Base-by-base conservation (phyloP, 1,140 invertebrate species). In the Oryctes rhinoceros region DNA sequence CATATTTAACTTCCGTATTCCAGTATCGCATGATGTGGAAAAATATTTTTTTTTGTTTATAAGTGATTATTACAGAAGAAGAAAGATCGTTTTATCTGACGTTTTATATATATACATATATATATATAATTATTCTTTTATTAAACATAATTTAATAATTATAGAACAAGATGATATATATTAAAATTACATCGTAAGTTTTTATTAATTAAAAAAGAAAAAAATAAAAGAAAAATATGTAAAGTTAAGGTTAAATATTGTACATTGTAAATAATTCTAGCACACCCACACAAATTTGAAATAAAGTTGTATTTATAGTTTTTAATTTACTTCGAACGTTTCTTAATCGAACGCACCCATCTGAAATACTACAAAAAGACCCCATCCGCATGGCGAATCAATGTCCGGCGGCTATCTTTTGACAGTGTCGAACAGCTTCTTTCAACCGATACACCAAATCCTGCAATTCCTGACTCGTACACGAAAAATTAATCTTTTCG, bases 371-470 rank as follows among this genome's bases (percentile, higher is more conserved):
- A 3, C 5, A 44, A 44, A 10, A 44, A 10, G 5, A 7, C 39
- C 39, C 39, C 5, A 44, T 10, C 0, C 39, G 1, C 39, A 44
- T 44, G 9, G 0, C 39, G 3, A 13, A 67, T 67, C 35, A 76
- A 47, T 76, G 37, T 20, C 47, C 75, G 37, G 37, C 47, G 11
- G 81, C 81, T 11, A 91, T 83, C 84, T 89, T 91, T 83, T 93
- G 91, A 83, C 91, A 89, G 86, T 93, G 91, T 84, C 90, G 86
- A 53, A 91, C 87, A 37, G 91, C 88, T 85, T 93, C 92, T 86
- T 92, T 92, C 11, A 93, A 86, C 86, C 93, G 93, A 80, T 91
- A 90, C 62, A 93, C 89, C 78, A 93, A 86, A 86, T 93, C 92
- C 87, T 93, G 92, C 59, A 93, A 84, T 83, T 93, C 90, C 79